phyloP scores from a whole-genome alignment of 2,888 invertebrate species.

The Athripsodes cinereus region DNA sequence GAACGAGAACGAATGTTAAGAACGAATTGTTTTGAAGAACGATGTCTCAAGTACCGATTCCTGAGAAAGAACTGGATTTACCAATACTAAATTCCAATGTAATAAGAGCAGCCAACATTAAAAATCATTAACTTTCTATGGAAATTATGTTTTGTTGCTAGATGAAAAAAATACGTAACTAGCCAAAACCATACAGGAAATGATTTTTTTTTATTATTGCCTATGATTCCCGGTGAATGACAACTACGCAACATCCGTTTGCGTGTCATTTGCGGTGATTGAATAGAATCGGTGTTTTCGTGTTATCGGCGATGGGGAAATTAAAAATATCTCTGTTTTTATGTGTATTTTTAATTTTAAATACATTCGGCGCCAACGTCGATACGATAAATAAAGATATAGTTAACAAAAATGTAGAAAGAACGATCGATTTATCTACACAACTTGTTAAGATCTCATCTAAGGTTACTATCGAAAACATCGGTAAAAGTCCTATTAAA shows the following conservation, averaged over 20 bases:
- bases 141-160: no score
- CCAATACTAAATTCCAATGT: no score
- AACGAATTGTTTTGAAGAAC: no score
- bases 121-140: no score
- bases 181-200: no score
- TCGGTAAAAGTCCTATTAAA: slow-evolving; percentile 63
- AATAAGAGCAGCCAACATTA: no score
- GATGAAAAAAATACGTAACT: no score
- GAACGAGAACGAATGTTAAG: no score
- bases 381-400: slow-evolving; percentile 53
- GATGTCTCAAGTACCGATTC: no score
- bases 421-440: slow-evolving; percentile 79
- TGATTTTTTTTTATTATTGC: background rate
- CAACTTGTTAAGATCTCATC: slow-evolving; percentile 81
- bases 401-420: slow-evolving; percentile 72
- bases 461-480: slow-evolving; percentile 79
- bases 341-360: slow-evolving; percentile 6
- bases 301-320: slow-evolving; percentile 18
- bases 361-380: slow-evolving; percentile 29
- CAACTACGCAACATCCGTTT: slow-evolving; percentile 17
- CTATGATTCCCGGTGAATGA: background rate
- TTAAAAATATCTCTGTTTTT: slow-evolving; percentile 16
- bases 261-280: slow-evolving; percentile 19
- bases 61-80: no score
- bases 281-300: background rate